Evolutionary conservation across 2,888 invertebrate species (phyloP).

Genomic region (Stenurella melanura): DNA sequence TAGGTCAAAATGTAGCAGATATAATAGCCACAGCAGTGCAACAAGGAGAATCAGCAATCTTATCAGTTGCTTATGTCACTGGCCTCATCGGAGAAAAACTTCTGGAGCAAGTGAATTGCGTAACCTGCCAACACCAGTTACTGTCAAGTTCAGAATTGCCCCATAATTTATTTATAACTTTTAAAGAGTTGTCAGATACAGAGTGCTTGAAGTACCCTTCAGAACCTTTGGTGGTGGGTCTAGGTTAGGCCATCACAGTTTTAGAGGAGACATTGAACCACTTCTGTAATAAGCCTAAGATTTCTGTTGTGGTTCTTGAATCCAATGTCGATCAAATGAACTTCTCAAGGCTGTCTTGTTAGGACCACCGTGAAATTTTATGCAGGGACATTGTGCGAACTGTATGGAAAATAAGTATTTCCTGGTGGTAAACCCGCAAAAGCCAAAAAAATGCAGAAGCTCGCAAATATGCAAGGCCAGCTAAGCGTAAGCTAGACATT

Average conservation of each 20-base stretch:
- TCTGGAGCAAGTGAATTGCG: no score
- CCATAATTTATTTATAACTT: slow-evolving; percentile 37
- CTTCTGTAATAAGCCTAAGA: neutral
- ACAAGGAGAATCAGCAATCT: neutral
- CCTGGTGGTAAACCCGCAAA: slow-evolving; percentile 33
- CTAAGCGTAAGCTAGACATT: neutral
- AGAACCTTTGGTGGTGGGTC: neutral
- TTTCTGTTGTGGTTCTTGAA: neutral
- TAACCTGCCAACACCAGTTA: no score
- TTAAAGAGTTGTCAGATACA: slow-evolving; percentile 33
- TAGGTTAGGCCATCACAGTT: neutral
- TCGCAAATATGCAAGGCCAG: neutral
- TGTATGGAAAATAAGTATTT: slow-evolving; percentile 29
- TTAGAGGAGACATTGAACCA: neutral
- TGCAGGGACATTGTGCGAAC: slow-evolving; percentile 8
- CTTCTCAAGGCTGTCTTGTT: slow-evolving; percentile 5
- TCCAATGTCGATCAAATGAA: neutral
- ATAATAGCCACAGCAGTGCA: neutral
- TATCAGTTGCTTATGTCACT: slow-evolving; percentile 46
- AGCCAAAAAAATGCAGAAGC: neutral
- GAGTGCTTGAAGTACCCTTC: neutral
- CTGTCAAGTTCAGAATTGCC: slow-evolving; percentile 1
- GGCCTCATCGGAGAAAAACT: slow-evolving; percentile 30
- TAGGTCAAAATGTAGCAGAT: neutral
- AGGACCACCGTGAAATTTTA: slow-evolving; percentile 5